Evolutionary conservation across 1,140 invertebrate genomes (phyloP), one percentile per base, ranked within the genome.

Genomic region (Acromyrmex heyeri): DNA sequence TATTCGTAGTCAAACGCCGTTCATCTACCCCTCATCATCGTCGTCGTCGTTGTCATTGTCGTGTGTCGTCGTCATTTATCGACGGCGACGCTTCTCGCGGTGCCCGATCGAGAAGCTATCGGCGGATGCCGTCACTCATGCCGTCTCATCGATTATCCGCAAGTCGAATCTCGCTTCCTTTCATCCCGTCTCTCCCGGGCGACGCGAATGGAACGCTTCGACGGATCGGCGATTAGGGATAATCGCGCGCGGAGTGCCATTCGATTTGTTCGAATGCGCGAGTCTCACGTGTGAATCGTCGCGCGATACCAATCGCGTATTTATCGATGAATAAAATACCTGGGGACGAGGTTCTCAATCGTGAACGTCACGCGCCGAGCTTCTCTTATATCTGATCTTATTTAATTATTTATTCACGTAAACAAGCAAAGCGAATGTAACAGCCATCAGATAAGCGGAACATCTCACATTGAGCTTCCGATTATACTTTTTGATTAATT

Each of bases 1-100:
- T 92, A 67, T 86, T 88, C 82, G 86, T 91, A 72, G 69, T 79
- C 86, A 57, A 57, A 73, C 76, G 70, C 72, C 72, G 59, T 88
- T 86, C 82, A 75, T 86, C 69, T 89, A 85, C 85, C 87, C 90
- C 75, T 91, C 88, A 88, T 89, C 90, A 88, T 89, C 91, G 87
- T 88, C 85, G 73, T 65, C 86, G 87, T 91, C 67, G 62, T 87
- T 75, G 69, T 67, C 89, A 81, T 88, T 82, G 69, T 88, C 86
- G 21, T 70, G 27, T 61, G 65, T 67, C 83, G 53, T 82, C 62
- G 73, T 67, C n/a, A 64, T 83, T 87, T 69, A 67, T 55, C 48
- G 62, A 69, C 30, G 78, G 27, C 73, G 44, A 77, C 53, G 30
- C 59, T 70, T 62, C 61, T 34, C 73, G 62, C 53, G 30, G 59